Evolutionary conservation across 1,140 invertebrate genomes (phyloP).

Genomic region (Mercenaria mercenaria): DNA sequence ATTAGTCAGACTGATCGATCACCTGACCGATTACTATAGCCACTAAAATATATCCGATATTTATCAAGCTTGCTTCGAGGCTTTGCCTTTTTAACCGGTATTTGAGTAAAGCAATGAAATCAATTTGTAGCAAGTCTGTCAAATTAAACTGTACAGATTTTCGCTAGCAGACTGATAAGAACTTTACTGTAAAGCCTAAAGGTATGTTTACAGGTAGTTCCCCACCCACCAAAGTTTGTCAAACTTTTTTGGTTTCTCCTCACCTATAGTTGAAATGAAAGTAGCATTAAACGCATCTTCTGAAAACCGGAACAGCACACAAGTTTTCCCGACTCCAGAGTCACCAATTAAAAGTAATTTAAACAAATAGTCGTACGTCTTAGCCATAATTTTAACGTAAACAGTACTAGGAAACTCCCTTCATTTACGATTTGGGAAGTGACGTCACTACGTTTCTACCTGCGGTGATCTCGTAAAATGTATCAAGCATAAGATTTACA

Average conservation of each 20-base stretch:
- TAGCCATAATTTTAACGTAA: slow-evolving; percentile 87
- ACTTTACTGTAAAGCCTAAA: no score
- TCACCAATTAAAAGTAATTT: slow-evolving; percentile 99
- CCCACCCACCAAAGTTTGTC: slow-evolving; percentile 55
- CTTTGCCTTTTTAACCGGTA: no score
- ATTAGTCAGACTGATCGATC: no score
- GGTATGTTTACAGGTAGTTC: slow-evolving; percentile 11
- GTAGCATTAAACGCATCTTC: slow-evolving; percentile 99
- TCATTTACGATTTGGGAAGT: slow-evolving; percentile 78
- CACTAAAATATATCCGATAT: no score
- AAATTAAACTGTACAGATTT: no score
- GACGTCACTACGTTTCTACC: slow-evolving; percentile 64
- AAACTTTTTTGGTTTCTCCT: slow-evolving; percentile 27
- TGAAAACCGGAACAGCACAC: slow-evolving; percentile 98
- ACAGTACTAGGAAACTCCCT: slow-evolving; percentile 83
- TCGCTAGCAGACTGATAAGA: no score
- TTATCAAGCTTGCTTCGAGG: no score
- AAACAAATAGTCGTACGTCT: slow-evolving; percentile 99
- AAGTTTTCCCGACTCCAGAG: slow-evolving; percentile 99
- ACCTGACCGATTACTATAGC: no score
- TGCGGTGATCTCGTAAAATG: slow-evolving; percentile 31
- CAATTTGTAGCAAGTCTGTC: no score
- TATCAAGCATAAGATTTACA: neutral
- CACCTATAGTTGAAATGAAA: slow-evolving; percentile 91
- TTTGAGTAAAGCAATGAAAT: no score